Evolutionary conservation across 2,888 invertebrate species (phyloP).

Genomic region (Chrysodeixis includens): DNA sequence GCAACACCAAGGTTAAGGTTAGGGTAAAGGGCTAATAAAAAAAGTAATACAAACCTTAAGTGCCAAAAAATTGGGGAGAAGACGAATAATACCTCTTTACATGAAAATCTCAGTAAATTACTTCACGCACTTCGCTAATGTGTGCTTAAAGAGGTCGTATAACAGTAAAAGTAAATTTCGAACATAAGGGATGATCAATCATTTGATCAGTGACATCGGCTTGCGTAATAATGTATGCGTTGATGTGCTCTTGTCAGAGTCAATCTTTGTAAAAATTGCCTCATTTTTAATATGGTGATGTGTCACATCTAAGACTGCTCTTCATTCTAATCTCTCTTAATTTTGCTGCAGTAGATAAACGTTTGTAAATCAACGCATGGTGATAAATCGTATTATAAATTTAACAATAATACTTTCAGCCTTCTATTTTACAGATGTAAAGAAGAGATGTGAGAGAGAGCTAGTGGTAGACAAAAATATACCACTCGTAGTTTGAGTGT

Average conservation of each 20-base stretch:
- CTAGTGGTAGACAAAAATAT: too few relatives aligned
- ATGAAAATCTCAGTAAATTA: neutral
- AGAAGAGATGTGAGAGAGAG: too few relatives aligned
- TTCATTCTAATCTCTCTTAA: neutral
- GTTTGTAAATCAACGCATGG: too few relatives aligned
- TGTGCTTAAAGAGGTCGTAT: neutral
- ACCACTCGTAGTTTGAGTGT: too few relatives aligned
- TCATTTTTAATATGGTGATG: neutral
- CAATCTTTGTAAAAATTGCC: constrained; percentile 28
- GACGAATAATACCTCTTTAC: neutral
- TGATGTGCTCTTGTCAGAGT: constrained; percentile 9
- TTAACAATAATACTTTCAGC: too few relatives aligned
- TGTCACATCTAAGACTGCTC: neutral
- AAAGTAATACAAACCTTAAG: neutral
- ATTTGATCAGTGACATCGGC: constrained; percentile 20
- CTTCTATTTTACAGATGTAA: too few relatives aligned
- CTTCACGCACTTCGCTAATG: constrained; percentile 5
- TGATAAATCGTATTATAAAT: too few relatives aligned
- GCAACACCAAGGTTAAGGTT: too few relatives aligned
- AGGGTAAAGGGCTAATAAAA: too few relatives aligned
- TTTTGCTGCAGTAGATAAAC: too few relatives aligned
- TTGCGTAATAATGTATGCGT: constrained; percentile 24
- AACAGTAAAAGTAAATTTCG: constrained; percentile 22
- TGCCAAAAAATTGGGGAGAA: neutral
- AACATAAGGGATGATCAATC: constrained; percentile 37